These are phyloP conservation scores for Spicauda simplicius DNA, from an alignment of 2,888 invertebrate genomes.

Conservation along the genomic window DNA sequence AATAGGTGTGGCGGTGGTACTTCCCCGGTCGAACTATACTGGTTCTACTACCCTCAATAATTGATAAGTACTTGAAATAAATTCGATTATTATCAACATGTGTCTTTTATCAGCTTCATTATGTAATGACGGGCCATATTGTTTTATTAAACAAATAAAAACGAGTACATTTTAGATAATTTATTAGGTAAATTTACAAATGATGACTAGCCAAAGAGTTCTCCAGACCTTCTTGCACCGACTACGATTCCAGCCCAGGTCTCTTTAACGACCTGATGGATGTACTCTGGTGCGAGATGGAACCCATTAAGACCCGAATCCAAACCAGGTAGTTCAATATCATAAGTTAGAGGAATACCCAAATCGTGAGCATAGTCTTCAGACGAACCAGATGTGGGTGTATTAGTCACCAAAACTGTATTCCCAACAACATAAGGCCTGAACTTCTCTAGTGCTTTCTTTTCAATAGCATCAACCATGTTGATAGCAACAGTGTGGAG, in stretches of 20 bases:
- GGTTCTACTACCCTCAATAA: no score
- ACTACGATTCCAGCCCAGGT: constrained; percentile 85
- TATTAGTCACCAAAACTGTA: constrained; percentile 75
- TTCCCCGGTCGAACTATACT: no score
- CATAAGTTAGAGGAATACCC: constrained; percentile 85
- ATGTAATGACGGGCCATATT: no score
- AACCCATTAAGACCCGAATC: constrained; percentile 74
- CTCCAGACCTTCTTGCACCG: constrained; percentile 64
- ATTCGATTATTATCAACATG: no score
- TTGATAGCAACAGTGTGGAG: constrained; percentile 69
- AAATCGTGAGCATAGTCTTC: constrained; percentile 87
- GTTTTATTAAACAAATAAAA: no score
- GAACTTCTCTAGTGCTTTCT: constrained; percentile 55
- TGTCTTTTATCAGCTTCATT: no score
- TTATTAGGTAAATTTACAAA: neutral
- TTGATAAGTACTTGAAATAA: no score
- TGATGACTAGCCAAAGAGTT: constrained; percentile 25
- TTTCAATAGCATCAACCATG: constrained; percentile 69
- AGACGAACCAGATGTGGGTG: constrained; percentile 86
- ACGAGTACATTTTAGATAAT: no score
- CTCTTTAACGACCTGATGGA: constrained; percentile 83
- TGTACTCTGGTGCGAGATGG: constrained; percentile 80
- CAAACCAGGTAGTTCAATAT: constrained; percentile 86
- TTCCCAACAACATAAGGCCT: constrained; percentile 81
- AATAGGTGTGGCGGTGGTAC: no score